Evolutionary conservation across 2,113 vertebrate genomes (phyloP).

Genomic region (Peromyscus leucopus): DNA sequence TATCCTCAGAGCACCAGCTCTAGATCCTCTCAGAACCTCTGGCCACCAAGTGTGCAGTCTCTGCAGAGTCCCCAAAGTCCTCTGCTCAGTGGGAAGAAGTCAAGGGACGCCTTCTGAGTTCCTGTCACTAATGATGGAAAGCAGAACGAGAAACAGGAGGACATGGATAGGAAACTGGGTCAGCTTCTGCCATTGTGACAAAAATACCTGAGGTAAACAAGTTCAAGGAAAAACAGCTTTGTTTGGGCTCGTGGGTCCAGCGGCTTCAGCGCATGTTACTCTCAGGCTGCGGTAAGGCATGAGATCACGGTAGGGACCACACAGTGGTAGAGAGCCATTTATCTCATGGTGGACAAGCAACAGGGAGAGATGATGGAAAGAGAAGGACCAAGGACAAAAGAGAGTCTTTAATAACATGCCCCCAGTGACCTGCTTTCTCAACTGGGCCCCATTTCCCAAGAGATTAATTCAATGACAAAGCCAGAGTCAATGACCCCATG

Average conservation of each 20-base stretch:
- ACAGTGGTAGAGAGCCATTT: not conserved
- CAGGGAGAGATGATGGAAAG: not conserved
- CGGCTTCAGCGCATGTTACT: not conserved
- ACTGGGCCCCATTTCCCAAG: not conserved
- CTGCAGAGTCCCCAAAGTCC: not conserved
- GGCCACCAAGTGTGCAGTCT: not conserved
- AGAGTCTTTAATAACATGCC: not conserved
- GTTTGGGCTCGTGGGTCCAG: not conserved
- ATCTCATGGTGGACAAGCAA: not conserved
- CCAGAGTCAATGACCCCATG: not conserved
- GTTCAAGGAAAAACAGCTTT: too few relatives aligned
- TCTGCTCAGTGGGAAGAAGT: not conserved
- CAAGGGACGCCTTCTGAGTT: not conserved
- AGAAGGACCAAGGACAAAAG: not conserved
- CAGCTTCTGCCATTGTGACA: not conserved
- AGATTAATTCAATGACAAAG: not conserved
- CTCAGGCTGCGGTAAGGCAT: not conserved
- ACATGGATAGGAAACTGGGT: not conserved
- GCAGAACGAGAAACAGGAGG: not conserved
- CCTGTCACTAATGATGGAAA: not conserved
- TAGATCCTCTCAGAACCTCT: not conserved
- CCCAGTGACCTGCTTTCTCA: not conserved
- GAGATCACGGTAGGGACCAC: not conserved
- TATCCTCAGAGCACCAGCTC: not conserved
- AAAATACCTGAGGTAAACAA: not conserved